Percentiles rank a stretch among this genome's conserved stretches.
phyloP scores from a whole-genome alignment of 2,113 vertebrate genomes.

The Carollia perspicillata region DNA sequence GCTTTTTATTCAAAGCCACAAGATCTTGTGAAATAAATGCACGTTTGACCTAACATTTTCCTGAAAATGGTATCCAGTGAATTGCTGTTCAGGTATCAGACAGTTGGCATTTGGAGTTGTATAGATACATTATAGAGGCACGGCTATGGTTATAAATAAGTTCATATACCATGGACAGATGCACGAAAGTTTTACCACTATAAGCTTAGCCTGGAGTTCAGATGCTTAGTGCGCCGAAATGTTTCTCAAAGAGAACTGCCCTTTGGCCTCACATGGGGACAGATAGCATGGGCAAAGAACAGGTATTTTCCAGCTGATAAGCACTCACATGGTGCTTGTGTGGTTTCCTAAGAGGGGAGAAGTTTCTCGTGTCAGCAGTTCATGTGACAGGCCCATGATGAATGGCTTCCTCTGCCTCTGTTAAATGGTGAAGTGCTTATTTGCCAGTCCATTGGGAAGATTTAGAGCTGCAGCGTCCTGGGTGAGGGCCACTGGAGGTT shows the following conservation, averaged over 20 bases:
- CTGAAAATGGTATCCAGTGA: background rate
- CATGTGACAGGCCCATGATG: background rate
- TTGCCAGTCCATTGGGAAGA: slow-evolving; percentile 48
- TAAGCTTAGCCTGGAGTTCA: background rate
- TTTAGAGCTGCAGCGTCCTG: slow-evolving; percentile 3
- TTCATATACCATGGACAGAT: background rate
- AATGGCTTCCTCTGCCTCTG: background rate
- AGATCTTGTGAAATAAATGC: background rate
- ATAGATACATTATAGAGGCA: background rate
- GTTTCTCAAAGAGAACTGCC: background rate
- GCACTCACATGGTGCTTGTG: background rate
- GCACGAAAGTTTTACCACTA: background rate
- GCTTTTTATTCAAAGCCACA: background rate
- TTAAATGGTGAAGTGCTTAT: slow-evolving; percentile 37
- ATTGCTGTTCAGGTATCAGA: background rate
- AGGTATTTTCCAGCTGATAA: background rate
- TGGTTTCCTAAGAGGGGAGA: background rate
- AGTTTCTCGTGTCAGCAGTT: slow-evolving; percentile 55
- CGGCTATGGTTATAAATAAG: background rate
- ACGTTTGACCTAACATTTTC: slow-evolving; percentile 22
- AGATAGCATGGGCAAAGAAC: background rate
- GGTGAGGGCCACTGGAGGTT: background rate
- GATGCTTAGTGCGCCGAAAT: background rate
- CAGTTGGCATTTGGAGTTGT: slow-evolving; percentile 26
- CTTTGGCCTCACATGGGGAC: background rate